Evolutionary conservation across 1,140 invertebrate species (phyloP), one percentile per base, ranked within the genome.

Genomic region (Bombus turneri): DNA sequence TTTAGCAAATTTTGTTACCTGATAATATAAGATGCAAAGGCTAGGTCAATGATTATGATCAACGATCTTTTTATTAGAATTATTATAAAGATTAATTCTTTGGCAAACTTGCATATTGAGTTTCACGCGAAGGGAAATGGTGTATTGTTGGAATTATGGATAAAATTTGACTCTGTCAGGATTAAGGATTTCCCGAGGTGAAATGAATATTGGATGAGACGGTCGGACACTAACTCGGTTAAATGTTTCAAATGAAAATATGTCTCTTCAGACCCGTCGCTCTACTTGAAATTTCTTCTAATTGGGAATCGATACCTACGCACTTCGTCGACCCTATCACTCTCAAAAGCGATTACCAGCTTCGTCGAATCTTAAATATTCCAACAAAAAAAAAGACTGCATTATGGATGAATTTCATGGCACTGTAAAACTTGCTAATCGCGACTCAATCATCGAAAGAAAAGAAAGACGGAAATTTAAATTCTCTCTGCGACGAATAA

Each of bases 121-220:
- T 34, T 57, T 39, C 10, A 3, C 5, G 28, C 28, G 1, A 34
- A 25, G 28, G 6, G 53, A 34, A 43, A n/a, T 9, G 3, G 15
- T 37, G 34, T 47, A 41, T 31, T 39, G 74, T 59, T 8, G 69
- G 71, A 41, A 71, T 59, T 37, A 28, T 18, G 66, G 41, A 41
- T n/a, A 69, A 37, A n/a, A 34, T 73, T 62, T 28, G 72, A 76
- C n/a, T 43, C 39, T 18, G 25, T 13, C 22, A 43, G 39, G 66
- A 83, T 79, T 79, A 83, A 83, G 47, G 47, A 28, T 68, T 47
- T 41, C 31, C 47, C 59, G 31, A 25, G 31, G 37, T 62, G 43
- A 84, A 79, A 71, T 79, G 82, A 79, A 84, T 84, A 84, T 84
- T 79, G 82, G 47, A 79, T 62, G 66, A 22, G 75, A 62, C 43